phyloP scores from a whole-genome alignment of 2,113 vertebrate species.

The Cebus imitator region DNA sequence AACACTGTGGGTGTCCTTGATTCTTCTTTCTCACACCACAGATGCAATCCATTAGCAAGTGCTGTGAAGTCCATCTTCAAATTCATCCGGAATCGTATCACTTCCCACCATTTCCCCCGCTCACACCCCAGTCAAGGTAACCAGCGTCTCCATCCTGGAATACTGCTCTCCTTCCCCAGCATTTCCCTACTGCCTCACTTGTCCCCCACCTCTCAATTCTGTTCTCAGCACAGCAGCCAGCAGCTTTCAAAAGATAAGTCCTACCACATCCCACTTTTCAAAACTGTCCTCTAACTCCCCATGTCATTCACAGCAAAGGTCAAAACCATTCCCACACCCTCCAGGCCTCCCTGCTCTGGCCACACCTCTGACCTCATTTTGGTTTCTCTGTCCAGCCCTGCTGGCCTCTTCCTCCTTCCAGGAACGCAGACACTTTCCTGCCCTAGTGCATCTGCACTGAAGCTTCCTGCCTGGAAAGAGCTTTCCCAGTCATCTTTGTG shows the following conservation, averaged over 20 bases:
- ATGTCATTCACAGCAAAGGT: neutral
- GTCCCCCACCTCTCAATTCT: neutral
- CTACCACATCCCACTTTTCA: neutral
- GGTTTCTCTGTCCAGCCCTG: neutral
- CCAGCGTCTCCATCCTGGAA: neutral
- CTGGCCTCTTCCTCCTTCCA: too few relatives aligned
- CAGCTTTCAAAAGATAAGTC: neutral
- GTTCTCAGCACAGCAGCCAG: neutral
- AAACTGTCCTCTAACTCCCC: neutral
- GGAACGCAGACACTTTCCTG: too few relatives aligned
- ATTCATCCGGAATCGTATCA: neutral
- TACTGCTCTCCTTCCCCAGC: fast-evolving
- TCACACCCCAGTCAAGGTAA: too few relatives aligned
- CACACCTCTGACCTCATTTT: neutral
- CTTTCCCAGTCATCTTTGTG: too few relatives aligned
- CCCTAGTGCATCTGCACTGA: too few relatives aligned
- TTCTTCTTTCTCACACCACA: neutral
- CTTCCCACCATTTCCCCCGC: too few relatives aligned
- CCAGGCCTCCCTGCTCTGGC: neutral
- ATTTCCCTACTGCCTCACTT: neutral
- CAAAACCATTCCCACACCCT: neutral
- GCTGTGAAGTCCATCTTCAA: neutral
- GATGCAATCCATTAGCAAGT: neutral
- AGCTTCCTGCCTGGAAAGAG: too few relatives aligned
- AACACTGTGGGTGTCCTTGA: neutral